Evolutionary conservation across 2,888 invertebrate species (phyloP).

Genomic region (Agrochola lota): DNA sequence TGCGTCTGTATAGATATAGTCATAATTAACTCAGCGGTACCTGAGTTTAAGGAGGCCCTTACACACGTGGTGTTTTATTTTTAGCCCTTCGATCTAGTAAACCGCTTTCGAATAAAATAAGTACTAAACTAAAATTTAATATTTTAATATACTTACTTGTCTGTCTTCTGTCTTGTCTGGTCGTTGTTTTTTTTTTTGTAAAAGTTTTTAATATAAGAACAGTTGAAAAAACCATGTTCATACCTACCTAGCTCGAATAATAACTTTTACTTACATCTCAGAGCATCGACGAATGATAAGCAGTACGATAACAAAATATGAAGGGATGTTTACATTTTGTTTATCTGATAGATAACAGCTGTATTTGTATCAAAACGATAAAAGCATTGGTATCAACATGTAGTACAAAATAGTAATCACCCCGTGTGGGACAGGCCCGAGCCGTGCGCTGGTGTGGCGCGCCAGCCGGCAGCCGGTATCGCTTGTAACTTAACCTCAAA

Average conservation of each 20-base stretch:
- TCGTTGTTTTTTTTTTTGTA: neutral
- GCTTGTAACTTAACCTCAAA: slow-evolving; percentile 90
- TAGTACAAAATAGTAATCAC: slow-evolving; percentile 66
- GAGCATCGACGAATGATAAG: slow-evolving; percentile 10
- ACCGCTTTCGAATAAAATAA: neutral
- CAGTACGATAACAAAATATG: neutral
- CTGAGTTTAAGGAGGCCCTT: slow-evolving; percentile 80
- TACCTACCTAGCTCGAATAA: neutral
- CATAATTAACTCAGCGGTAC: slow-evolving; percentile 88
- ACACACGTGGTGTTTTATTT: slow-evolving; percentile 76
- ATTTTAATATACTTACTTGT: neutral
- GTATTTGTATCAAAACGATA: slow-evolving; percentile 29
- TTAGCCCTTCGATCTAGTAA: neutral
- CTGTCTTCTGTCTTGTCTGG: too few species aligned
- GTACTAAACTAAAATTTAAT: neutral
- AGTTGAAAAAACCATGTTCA: neutral
- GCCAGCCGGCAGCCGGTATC: slow-evolving; percentile 83
- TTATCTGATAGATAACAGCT: slow-evolving; percentile 18
- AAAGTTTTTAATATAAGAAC: neutral
- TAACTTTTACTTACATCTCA: neutral
- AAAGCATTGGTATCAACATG: slow-evolving; percentile 15
- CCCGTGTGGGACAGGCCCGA: slow-evolving; percentile 79
- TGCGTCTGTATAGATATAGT: slow-evolving; percentile 79
- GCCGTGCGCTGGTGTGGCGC: slow-evolving; percentile 82
- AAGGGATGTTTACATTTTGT: neutral